phyloP scores from a whole-genome alignment of 2,888 invertebrate genomes.

The Leptogaster cylindrica region DNA sequence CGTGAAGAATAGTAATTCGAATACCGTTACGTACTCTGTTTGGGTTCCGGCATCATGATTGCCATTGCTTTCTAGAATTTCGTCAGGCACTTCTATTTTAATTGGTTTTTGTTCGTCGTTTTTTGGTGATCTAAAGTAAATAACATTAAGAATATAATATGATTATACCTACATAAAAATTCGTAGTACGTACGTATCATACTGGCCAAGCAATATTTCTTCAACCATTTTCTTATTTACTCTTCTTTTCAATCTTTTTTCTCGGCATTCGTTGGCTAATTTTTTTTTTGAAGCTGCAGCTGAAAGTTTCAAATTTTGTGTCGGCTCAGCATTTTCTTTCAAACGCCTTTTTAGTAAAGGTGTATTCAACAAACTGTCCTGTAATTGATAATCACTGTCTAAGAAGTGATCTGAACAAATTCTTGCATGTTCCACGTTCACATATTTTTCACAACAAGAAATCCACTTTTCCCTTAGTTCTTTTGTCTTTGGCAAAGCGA shows the following conservation, averaged over 20 bases:
- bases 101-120: too few species aligned
- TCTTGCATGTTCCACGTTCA: neutral
- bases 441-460: neutral
- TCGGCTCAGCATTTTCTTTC: slow-evolving; percentile 1
- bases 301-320: neutral
- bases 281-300: too few species aligned
- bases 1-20: too few species aligned
- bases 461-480: neutral
- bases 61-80: too few species aligned
- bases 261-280: too few species aligned
- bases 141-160: too few species aligned
- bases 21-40: too few species aligned
- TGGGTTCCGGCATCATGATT: too few species aligned
- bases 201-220: neutral
- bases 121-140: too few species aligned
- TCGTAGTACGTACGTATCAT: too few species aligned
- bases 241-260: neutral
- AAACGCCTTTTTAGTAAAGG: neutral
- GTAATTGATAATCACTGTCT: neutral
- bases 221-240: slow-evolving; percentile 3
- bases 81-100: too few species aligned
- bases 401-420: slow-evolving; percentile 11
- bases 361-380: neutral
- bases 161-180: too few species aligned
- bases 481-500: neutral